Conservation (phyloP, 1,140 invertebrate species). For the Drosophila virilis region DNA sequence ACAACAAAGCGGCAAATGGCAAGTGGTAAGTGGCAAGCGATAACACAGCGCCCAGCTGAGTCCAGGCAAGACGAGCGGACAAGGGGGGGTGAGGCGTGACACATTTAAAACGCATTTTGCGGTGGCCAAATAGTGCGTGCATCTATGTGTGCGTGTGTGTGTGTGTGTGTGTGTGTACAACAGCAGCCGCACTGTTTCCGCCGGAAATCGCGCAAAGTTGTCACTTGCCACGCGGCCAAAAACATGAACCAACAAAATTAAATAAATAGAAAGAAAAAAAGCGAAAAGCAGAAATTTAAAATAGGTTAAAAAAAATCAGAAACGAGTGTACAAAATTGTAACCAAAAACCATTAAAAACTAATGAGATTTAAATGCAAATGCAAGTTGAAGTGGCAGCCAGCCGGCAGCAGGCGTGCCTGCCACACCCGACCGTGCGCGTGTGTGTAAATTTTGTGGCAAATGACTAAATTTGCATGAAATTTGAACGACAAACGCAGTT, state of each 20-base stretch:
- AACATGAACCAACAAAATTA: conserved; percentile 46
- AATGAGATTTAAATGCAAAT: conserved; percentile 83
- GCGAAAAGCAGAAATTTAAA: not conserved
- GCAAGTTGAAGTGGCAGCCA: conserved; percentile 51
- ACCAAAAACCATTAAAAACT: conserved; percentile 79
- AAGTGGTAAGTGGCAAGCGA: conserved; percentile 26
- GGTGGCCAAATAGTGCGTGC: conserved; percentile 37
- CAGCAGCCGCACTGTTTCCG: conserved; percentile 53
- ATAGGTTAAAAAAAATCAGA: conserved; percentile 6
- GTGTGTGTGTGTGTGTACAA: conserved; percentile 15
- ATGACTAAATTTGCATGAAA: conserved; percentile 79
- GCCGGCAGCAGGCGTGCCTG: conserved; percentile 10
- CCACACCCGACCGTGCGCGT: conserved; percentile 8
- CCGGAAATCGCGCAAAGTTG: conserved; percentile 66
- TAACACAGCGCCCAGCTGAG: conserved; percentile 37
- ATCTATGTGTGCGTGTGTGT: not conserved
- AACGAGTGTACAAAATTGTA: conserved; percentile 42
- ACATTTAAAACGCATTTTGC: conserved; percentile 59
- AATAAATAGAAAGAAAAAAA: conserved; percentile 19
- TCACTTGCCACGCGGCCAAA: conserved; percentile 53
- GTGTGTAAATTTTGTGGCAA: conserved; percentile 61
- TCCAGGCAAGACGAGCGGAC: too few relatives aligned
- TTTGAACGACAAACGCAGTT: conserved; percentile 44
- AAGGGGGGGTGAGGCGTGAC: too few relatives aligned
- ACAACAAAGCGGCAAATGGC: conserved; percentile 53